These are phyloP conservation scores for Aythya baeri DNA, from an alignment of 2,113 vertebrate species.

Conservation along the genomic window DNA sequence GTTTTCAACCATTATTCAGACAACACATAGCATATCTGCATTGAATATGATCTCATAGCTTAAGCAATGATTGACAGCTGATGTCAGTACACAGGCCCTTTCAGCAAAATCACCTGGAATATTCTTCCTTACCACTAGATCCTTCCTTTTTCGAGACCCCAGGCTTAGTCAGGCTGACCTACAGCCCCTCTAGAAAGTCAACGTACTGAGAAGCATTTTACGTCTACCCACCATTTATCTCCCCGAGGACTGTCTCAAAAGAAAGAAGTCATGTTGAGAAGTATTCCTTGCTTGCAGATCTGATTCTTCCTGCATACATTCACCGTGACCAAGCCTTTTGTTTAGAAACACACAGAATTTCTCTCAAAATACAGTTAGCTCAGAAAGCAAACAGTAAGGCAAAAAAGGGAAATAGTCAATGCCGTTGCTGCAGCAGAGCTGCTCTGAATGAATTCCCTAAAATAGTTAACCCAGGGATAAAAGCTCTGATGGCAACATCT, in stretches of 20 bases:
- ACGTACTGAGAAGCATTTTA: background rate
- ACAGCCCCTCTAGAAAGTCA: background rate
- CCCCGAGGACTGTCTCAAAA: background rate
- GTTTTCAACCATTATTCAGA: background rate
- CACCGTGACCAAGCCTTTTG: background rate
- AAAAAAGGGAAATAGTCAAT: background rate
- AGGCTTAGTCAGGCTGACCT: background rate
- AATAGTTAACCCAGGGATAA: slow-evolving; percentile 19
- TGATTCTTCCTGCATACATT: background rate
- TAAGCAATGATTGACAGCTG: background rate
- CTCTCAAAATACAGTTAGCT: background rate
- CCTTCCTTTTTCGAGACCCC: background rate
- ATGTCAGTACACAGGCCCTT: rapidly evolving
- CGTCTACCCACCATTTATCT: background rate
- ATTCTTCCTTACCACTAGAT: background rate
- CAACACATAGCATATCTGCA: background rate
- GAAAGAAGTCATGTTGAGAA: background rate
- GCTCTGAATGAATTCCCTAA: slow-evolving; percentile 31
- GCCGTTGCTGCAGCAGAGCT: background rate
- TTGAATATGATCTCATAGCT: background rate
- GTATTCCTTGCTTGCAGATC: background rate
- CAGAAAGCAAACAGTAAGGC: slow-evolving; percentile 25
- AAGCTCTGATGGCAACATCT: slow-evolving; percentile 18
- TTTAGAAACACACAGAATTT: background rate
- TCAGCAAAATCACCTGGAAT: background rate